Evolutionary conservation across 1,140 invertebrate genomes (phyloP), one percentile per base, ranked within the genome.

Genomic region (Ceratina japonica): DNA sequence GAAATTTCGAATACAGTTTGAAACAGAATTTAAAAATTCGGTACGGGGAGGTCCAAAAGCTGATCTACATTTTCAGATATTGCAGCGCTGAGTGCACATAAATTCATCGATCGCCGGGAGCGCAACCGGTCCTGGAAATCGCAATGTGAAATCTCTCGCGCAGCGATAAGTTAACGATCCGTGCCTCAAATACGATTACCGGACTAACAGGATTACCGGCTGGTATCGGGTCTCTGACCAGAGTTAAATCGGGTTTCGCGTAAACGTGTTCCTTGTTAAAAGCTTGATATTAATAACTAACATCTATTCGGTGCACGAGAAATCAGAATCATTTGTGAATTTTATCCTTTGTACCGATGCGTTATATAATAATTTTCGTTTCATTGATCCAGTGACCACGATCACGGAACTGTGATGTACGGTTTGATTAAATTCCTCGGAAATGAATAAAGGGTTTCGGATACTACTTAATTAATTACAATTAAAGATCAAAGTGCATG

Each of bases 131-230:
- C 68, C 68, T 54, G 70, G 71, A 71, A 84, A 87, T 88, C 85
- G 81, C 77, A 82, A 83, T 75, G 82, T 87, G 83, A 87, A 88
- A 87, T 86, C 83, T 88, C 75, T 59, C 76, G 84, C 77, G 81
- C 56, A 74, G 84, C 85, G 87, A 87, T 87, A 88, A 88, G 86
- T 88, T 88, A 88, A 88, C 87, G 87, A 87, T 87, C 83, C 86
- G 76, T 84, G 86, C 85, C 87, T 78, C 84, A 82, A 88, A 88
- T 80, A 78, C 79, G 85, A 88, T 88, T 88, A 88, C 73, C 65
- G 73, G 63, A 71, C 75, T 87, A 87, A 88, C 79, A 79, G 73
- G 79, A 81, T 88, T 88, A 88, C 77, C 75, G 79, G 75, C 63
- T 80, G 83, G 81, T 83, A 88, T 87, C 82, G 84, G 87, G 82